These are phyloP conservation scores for Leucoraja erinaceus DNA, from an alignment of 2,113 vertebrate species.

Conservation along the genomic window DNA sequence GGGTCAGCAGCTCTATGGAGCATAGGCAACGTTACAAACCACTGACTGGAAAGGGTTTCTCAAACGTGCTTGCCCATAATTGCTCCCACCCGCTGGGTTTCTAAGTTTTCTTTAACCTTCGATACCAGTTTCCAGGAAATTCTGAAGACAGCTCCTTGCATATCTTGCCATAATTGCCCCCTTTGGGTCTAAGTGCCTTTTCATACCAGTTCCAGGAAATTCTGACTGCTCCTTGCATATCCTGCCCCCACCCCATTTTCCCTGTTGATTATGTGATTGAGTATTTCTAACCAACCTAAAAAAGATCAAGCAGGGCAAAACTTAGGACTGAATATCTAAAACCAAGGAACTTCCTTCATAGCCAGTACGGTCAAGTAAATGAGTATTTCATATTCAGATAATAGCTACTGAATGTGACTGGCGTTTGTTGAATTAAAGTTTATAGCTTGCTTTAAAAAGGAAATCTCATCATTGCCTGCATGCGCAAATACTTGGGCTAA, in stretches of 20 bases:
- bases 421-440: no score
- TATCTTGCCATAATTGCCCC: slow-evolving; percentile 8
- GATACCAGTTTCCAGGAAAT: no score
- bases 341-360: background rate
- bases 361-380: background rate
- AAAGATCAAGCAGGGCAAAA: background rate
- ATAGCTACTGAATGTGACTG: background rate
- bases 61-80: no score
- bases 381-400: background rate
- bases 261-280: background rate
- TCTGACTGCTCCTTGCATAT: background rate
- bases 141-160: no score
- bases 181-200: background rate
- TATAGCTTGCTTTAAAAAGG: background rate
- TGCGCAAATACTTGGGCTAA: background rate
- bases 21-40: no score
- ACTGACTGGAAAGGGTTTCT: no score
- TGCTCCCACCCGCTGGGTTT: no score
- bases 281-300: background rate
- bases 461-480: background rate
- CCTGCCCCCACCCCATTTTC: background rate
- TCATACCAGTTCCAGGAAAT: slow-evolving; percentile 27
- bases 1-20: no score
- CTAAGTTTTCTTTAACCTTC: no score
- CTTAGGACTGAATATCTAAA: background rate